Evolutionary conservation across 2,113 vertebrate genomes (phyloP).

Genomic region (Anarhynchus alexandrinus): DNA sequence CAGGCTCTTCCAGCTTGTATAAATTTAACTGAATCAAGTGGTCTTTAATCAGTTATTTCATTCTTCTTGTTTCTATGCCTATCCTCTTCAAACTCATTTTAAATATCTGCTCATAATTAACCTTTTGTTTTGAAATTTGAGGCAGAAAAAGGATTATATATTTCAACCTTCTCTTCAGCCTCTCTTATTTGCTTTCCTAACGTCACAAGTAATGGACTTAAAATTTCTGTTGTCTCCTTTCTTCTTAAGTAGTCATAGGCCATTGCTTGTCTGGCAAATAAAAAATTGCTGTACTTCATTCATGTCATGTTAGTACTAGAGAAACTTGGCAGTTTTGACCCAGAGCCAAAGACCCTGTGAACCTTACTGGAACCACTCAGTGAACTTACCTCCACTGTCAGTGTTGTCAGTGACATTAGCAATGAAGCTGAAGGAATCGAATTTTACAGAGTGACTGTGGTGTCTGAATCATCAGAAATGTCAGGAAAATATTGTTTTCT

Average conservation of each 20-base stretch:
- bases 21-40: neutral
- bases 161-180: neutral
- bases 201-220: neutral
- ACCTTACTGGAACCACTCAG: neutral
- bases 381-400: neutral
- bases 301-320: constrained; percentile 13
- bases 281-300: neutral
- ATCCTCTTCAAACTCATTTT: neutral
- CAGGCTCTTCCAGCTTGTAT: neutral
- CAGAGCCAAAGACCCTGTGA: neutral
- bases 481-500: neutral
- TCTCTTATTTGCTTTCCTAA: neutral
- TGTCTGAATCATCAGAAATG: neutral
- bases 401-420: neutral
- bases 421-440: neutral
- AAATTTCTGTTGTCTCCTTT: neutral
- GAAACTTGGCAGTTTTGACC: constrained; percentile 17
- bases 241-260: neutral
- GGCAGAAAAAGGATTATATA: neutral
- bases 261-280: neutral
- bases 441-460: neutral
- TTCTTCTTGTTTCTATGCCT: neutral
- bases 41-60: neutral
- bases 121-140: neutral
- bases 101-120: neutral